Conservation (phyloP, 35 echinoderm and acorn worm genomes). For the Strongylocentrotus purpuratus region DNA sequence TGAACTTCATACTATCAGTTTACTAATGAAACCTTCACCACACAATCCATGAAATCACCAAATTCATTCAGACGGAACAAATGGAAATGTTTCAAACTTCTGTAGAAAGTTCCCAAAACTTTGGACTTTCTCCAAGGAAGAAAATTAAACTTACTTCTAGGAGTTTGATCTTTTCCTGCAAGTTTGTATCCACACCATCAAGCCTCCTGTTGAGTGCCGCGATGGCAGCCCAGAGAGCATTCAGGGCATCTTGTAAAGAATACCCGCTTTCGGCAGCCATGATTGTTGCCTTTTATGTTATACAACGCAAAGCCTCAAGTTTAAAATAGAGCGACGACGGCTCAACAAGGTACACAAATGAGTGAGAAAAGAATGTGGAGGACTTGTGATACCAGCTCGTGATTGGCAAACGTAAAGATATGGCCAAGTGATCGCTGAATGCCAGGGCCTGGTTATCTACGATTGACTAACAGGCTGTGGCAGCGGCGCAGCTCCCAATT, state of each 20-base stretch:
- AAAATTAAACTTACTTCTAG: slow-evolving; percentile 22
- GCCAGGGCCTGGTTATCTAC: slow-evolving; percentile 19
- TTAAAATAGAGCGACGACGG: background rate
- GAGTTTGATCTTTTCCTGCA: background rate
- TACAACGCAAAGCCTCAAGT: background rate
- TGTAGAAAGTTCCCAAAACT: background rate
- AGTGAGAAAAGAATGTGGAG: background rate
- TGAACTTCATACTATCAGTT: no score
- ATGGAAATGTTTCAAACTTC: background rate
- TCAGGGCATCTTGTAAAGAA: slow-evolving; percentile 46
- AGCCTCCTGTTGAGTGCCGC: slow-evolving; percentile 1
- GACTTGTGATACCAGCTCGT: background rate
- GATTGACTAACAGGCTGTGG: slow-evolving; percentile 18
- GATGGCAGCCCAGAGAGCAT: slow-evolving; percentile 34
- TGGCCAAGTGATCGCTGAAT: background rate
- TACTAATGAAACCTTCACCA: background rate
- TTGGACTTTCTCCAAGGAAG: background rate
- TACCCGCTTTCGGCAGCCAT: slow-evolving; percentile 22
- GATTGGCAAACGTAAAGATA: slow-evolving; percentile 31
- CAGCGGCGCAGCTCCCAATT: background rate
- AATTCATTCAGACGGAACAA: no score
- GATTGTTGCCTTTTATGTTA: background rate
- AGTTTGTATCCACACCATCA: slow-evolving; percentile 15
- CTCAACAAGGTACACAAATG: slow-evolving; percentile 23
- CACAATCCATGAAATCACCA: no score